Base-by-base conservation (phyloP, 2,888 invertebrate species). In the Tinea semifulvella region DNA sequence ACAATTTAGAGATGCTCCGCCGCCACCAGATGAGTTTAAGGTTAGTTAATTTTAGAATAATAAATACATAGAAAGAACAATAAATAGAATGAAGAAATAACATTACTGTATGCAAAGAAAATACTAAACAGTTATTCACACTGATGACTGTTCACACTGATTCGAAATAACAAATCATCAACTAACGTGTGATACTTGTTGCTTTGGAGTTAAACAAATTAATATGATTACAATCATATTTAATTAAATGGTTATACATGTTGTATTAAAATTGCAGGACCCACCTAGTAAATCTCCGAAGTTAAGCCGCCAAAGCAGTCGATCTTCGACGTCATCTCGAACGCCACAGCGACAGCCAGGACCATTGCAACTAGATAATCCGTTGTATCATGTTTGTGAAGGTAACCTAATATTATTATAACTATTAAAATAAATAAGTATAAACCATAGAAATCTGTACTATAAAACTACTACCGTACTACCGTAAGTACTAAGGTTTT, bases 371-470 rank as follows among this genome's bases (percentile, higher is more conserved):
- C 63, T 72, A 49, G 92, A 92, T 60, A 91, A 92, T 70, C 88
- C 91, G 0, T 73, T 92, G 3, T 91, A 92, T 58, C 92, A 92
- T 61, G 88, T 92, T 39, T 91, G 92, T 58, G 92, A 92, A 74
- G 88, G 89, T 36, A 36, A 35, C 25, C n/a, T n/a, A n/a, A n/a
- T n/a, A n/a, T n/a, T n/a, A n/a, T n/a, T n/a, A n/a, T n/a, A n/a
- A 22, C 25, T 22, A 22, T 22, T 5, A 7, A 22, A 22, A 7
- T 8, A 8, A 5, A 22, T 22, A 22, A 22, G n/a, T n/a, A n/a
- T 22, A 22, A 22, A 7, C 8, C 8, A 8, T 22, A 22, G 8
- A 22, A 22, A 22, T 22, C 6, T 22, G 8, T 22, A 8, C 5
- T 5, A 8, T 22, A 22, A 7, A 7, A 22, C 25, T 22, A 22